Evolutionary conservation across 2,888 invertebrate species (phyloP).

Genomic region (Chorisops tibialis): DNA sequence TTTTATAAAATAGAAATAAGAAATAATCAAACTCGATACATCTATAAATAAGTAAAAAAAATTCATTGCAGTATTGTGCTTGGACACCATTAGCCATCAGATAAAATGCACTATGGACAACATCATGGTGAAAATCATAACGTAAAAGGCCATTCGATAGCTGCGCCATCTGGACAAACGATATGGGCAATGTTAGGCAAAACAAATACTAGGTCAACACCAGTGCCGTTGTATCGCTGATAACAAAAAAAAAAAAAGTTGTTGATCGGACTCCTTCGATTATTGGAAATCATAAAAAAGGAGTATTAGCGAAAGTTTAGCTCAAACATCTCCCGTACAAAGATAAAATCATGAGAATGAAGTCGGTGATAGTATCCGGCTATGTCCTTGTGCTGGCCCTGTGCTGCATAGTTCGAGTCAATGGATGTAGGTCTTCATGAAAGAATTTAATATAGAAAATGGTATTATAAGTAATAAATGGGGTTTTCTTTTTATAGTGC

Average conservation of each 20-base stretch:
- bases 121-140: not conserved
- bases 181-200: constrained; percentile 8
- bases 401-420: not conserved
- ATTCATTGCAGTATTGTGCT: constrained; percentile 2
- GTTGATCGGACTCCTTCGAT: no score
- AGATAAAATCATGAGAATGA: constrained; percentile 8
- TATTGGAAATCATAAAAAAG: no score
- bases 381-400: not conserved
- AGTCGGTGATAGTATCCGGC: not conserved
- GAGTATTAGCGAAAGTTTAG: no score
- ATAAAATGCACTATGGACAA: not conserved
- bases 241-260: not conserved
- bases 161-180: not conserved
- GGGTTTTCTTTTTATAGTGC: constrained; percentile 3
- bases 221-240: not conserved
- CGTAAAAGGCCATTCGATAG: not conserved
- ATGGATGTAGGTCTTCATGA: constrained; percentile 3
- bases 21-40: not conserved
- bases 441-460: not conserved
- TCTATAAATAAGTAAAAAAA: constrained; percentile 2
- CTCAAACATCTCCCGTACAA: not conserved
- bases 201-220: not conserved
- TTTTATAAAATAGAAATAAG: not conserved
- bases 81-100: not conserved
- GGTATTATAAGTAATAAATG: not conserved